phyloP scores from a whole-genome alignment of 1,140 invertebrate species.

The Megalopta genalis region DNA sequence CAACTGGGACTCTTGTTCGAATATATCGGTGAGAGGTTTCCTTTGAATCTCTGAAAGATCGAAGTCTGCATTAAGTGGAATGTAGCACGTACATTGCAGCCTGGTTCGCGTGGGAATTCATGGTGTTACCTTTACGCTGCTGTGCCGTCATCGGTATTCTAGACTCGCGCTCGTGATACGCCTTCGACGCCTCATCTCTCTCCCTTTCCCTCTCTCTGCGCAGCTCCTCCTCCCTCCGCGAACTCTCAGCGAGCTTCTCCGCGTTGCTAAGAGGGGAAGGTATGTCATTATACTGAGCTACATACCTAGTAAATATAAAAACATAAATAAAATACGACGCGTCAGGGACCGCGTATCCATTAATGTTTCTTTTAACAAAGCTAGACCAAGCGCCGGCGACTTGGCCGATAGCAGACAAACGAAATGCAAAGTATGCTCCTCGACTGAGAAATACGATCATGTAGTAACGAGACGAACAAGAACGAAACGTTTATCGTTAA shows the following conservation, averaged over 20 bases:
- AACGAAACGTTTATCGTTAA: conserved; percentile 17
- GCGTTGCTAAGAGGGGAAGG: conserved; percentile 79
- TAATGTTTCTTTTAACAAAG: conserved; percentile 28
- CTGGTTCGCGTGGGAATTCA: too few species aligned
- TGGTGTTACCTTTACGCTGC: conserved; percentile 75
- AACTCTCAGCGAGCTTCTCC: conserved; percentile 76
- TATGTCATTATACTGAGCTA: conserved; percentile 79
- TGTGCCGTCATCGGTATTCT: conserved; percentile 70
- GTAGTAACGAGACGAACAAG: conserved; percentile 37
- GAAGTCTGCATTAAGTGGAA: not conserved
- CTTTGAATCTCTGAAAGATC: conserved; percentile 73
- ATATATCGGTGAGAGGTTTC: conserved; percentile 77
- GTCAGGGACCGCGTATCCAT: conserved; percentile 50
- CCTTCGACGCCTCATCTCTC: conserved; percentile 74
- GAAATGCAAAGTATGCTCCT: not conserved
- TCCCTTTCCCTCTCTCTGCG: conserved; percentile 75
- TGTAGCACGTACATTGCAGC: not conserved
- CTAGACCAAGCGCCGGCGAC: not conserved
- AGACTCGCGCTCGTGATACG: conserved; percentile 77
- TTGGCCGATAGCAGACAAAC: not conserved
- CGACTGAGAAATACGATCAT: not conserved
- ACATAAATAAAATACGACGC: conserved; percentile 63
- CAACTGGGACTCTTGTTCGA: conserved; percentile 76
- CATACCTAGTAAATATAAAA: conserved; percentile 78
- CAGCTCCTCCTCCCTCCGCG: conserved; percentile 76